A percentile compares a stretch with the other conserved stretches of the same genome.
These are phyloP conservation scores for Drosophila lowei DNA, from an alignment of 1,140 invertebrate genomes.

Conservation along the genomic window DNA sequence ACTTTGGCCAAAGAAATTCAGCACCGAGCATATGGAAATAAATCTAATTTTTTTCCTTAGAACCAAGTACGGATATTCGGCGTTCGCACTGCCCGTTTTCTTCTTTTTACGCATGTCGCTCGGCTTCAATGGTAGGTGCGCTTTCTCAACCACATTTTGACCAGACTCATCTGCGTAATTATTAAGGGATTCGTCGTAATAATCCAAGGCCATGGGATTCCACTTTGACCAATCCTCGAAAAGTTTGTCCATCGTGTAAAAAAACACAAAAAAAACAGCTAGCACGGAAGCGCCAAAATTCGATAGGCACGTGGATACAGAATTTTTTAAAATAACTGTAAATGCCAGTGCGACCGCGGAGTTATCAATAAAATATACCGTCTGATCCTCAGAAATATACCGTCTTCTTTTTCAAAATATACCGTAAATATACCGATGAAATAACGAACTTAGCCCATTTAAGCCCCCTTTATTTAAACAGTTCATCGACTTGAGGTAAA, in stretches of 20 bases:
- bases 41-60: slow-evolving; percentile 23
- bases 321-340: no score
- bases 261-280: no score
- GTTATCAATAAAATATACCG: no score
- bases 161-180: slow-evolving; percentile 19
- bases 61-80: slow-evolving; percentile 52
- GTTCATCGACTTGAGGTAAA: no score
- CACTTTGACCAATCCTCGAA: slow-evolving; percentile 31
- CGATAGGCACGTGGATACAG: no score
- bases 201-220: slow-evolving; percentile 55
- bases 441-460: no score
- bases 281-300: no score
- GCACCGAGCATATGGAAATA: slow-evolving; percentile 18
- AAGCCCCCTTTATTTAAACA: no score
- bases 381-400: no score
- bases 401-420: no score
- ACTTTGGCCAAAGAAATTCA: slow-evolving; percentile 38
- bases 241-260: neutral
- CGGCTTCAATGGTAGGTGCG: neutral
- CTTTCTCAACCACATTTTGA: slow-evolving; percentile 11
- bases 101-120: neutral
- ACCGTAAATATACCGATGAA: no score
- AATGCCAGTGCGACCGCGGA: no score
- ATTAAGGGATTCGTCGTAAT: slow-evolving; percentile 21
- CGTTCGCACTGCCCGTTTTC: neutral